Evolutionary conservation across 2,888 invertebrate species (phyloP), one percentile per base, ranked within the genome.

Genomic region (Pterobdella sp.): DNA sequence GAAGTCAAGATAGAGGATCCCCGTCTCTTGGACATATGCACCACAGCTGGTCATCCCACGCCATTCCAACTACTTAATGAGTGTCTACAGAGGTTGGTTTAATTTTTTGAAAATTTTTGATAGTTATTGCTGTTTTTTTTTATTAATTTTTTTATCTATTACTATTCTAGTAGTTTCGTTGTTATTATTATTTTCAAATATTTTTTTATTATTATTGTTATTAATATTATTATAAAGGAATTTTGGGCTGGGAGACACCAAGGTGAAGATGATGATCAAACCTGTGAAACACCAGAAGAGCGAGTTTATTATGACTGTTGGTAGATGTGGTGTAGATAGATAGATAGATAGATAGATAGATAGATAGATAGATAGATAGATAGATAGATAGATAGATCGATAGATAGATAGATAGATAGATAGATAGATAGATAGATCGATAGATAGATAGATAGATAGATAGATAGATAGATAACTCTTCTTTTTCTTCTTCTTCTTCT

Each of bases 11-110:
- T 97, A 73, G 91, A 91, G 81, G 96, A 97, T 87, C 93, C 94
- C 0, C 88, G 96, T 77, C 92, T 97, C 36, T 89, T 91, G 65
- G 94, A 95, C 84, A 90, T 96, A 84, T 96, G 95, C 85, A 90
- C 91, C n/a, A 93, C 93, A 83, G 92, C 94, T 0, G 94, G 94
- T 68, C 95, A 96, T 85, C 94, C 94, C 0, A 90, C 92, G 14
- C 97, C 97, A 0, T 95, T 93, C 86, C 91, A 93, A 78, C 91
- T 96, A 76, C 86, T 97, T 72, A 86, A 93, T 67, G 95, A 94
- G 3, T 95, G 95, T 81, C 86, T 95, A 74, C 91, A 93, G 82
- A 86, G 86, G 86, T 86, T 78, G n/a, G n/a, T n/a, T n/a, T n/a
- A n/a, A n/a, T n/a, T n/a, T n/a, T n/a, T n/a, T n/a, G n/a, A n/a